Conservation (phyloP, 1,140 invertebrate genomes). For the Drosophila willistoni region DNA sequence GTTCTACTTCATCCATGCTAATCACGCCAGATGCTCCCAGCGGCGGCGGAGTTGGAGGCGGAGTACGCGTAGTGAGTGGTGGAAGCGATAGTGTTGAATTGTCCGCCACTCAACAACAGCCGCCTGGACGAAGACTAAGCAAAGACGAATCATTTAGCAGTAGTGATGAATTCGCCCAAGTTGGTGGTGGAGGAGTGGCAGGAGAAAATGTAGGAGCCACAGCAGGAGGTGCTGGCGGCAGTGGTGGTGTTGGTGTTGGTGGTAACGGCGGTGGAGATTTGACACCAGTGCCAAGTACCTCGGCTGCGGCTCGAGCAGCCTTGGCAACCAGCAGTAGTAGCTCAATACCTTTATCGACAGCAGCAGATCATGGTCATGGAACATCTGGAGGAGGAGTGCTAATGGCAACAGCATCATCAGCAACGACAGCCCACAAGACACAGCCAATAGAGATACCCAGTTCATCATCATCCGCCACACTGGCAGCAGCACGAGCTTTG, state of each 20-base stretch:
- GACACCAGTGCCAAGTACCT: slow-evolving; percentile 70
- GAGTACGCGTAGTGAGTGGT: slow-evolving; percentile 10
- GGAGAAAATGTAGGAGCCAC: slow-evolving; percentile 16
- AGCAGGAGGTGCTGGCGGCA: not conserved
- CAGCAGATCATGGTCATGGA: not conserved
- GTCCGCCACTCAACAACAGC: slow-evolving; percentile 16
- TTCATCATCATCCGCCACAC: slow-evolving; percentile 13
- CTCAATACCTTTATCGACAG: not conserved
- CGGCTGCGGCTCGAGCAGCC: slow-evolving; percentile 66
- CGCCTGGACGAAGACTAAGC: slow-evolving; percentile 83
- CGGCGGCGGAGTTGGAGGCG: slow-evolving; percentile 18
- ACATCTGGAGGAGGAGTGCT: slow-evolving; percentile 11
- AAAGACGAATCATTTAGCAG: slow-evolving; percentile 86
- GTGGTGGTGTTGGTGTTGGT: not conserved
- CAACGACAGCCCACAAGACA: not conserved
- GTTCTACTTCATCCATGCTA: slow-evolving; percentile 74
- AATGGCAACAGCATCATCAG: slow-evolving; percentile 6
- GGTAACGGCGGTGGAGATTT: slow-evolving; percentile 37
- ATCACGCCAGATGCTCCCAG: slow-evolving; percentile 49
- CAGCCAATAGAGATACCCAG: slow-evolving; percentile 15
- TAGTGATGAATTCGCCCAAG: slow-evolving; percentile 77
- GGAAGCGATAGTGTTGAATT: not conserved
- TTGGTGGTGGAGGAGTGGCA: not conserved
- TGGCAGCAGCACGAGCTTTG: slow-evolving; percentile 26
- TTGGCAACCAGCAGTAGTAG: slow-evolving; percentile 24